These are phyloP conservation scores for Leucania comma DNA, from an alignment of 2,888 invertebrate species.

Conservation along the genomic window DNA sequence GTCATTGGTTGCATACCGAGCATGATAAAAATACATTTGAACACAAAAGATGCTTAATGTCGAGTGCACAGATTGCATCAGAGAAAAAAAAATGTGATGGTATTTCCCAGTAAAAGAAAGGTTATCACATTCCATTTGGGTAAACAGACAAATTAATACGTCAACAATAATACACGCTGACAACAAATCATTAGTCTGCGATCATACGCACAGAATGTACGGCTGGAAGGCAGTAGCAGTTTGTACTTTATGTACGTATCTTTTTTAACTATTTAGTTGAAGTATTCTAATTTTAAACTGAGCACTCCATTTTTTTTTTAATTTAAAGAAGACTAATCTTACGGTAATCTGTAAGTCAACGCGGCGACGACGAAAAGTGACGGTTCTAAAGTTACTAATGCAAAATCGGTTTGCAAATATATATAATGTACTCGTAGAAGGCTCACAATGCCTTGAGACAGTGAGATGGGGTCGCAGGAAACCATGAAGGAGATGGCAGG, in stretches of 20 bases:
- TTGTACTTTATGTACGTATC: slow-evolving; percentile 40
- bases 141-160: slow-evolving; percentile 42
- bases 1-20: no score
- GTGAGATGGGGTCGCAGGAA: no score
- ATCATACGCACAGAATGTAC: slow-evolving; percentile 45
- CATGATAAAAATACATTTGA: no score
- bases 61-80: no score
- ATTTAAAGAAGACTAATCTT: no score
- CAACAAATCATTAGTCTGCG: slow-evolving; percentile 18
- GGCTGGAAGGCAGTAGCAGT: slow-evolving; percentile 28
- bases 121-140: slow-evolving; percentile 42
- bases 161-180: slow-evolving; percentile 4
- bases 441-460: no score
- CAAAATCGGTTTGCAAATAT: background rate
- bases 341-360: no score
- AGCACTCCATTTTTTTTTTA: background rate
- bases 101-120: slow-evolving; percentile 17
- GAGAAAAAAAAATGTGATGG: no score
- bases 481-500: no score
- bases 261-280: background rate
- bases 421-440: background rate
- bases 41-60: no score
- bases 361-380: no score
- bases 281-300: background rate
- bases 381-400: background rate